Evolutionary conservation across 1,140 invertebrate genomes (phyloP), one percentile per base, ranked within the genome.

Genomic region (Hyles euphorbiae): DNA sequence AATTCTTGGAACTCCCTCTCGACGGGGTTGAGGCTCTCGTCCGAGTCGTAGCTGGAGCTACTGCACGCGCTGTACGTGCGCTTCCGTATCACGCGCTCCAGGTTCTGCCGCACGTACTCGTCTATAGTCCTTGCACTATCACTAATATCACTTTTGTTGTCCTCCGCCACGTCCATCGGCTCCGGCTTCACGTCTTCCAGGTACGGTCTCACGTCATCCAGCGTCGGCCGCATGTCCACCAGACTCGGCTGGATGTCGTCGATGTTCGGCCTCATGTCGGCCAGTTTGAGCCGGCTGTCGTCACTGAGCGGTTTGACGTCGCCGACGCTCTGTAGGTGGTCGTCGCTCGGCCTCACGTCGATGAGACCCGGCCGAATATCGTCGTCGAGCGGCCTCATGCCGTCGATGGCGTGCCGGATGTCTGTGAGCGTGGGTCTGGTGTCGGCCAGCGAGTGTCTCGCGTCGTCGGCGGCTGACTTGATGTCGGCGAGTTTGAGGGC

Each of bases 1-100:
- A 87, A 85, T 61, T 73, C 71, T 60, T 83, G 79, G 58, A 88
- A 88, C 64, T 87, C 80, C 46, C 63, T 68, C 65, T 88, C 85
- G 0, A 84, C 83, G 0, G 85, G 85, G 49, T 79, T 72, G 57
- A 88, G 58, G 45, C 77, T 82, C 34, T 79, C 78, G n/a, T 85
- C 81, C 0, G 78, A 81, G 55, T 88, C 81, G 49, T 79, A 81
- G 49, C 79, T 83, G 56, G 67, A 73, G 47, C 81, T 75, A 32
- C 72, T 84, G 54, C 79, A 76, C 0, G 71, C 74, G 44, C 77
- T 81, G 64, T 69, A 82, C 5, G 74, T 67, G 11, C 82, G 44
- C 60, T 84, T 85, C 59, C 83, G 71, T 54, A 81, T 75, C 5
- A 76, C 78, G 22, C 71, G 56, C 5, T 58, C 32, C 12, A 87